A percentile compares a stretch with the other conserved stretches of the same genome.
These are phyloP conservation scores for Acestrorhynchus altus DNA, from an alignment of 2,797 vertebrate species.

Conservation along the genomic window DNA sequence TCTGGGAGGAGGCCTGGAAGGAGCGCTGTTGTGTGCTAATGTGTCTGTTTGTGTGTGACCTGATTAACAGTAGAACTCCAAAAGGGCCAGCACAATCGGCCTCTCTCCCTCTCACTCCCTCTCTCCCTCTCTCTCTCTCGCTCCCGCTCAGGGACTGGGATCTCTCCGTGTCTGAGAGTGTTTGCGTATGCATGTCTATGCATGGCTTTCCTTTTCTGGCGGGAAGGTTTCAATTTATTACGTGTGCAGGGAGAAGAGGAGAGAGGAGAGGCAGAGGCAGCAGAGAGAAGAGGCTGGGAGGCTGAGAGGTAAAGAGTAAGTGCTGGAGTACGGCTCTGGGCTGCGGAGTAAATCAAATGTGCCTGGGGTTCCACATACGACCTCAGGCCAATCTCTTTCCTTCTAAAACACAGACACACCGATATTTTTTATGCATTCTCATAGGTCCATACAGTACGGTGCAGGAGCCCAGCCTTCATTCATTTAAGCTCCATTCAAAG, in stretches of 20 bases:
- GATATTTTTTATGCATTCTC: too few species aligned
- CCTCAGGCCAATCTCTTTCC: neutral
- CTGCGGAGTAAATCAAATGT: neutral
- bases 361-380: slow-evolving; percentile 9
- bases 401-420: too few species aligned
- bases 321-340: neutral
- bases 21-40: slow-evolving; percentile 53
- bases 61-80: slow-evolving; percentile 49
- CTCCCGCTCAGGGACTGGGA: slow-evolving; percentile 20
- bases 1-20: slow-evolving; percentile 48
- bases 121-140: slow-evolving; percentile 25
- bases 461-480: too few species aligned
- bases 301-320: neutral
- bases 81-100: slow-evolving; percentile 40
- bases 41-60: slow-evolving; percentile 58
- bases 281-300: neutral
- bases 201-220: slow-evolving; percentile 34
- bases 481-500: too few species aligned
- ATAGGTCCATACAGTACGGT: too few species aligned
- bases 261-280: neutral
- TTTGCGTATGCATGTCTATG: slow-evolving; percentile 29
- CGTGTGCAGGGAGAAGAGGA: neutral
- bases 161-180: slow-evolving; percentile 4
- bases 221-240: slow-evolving; percentile 23
- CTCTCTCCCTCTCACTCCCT: neutral